These are phyloP conservation scores for Lithobates pipiens DNA, from an alignment of 2,797 vertebrate genomes.

Conservation along the genomic window DNA sequence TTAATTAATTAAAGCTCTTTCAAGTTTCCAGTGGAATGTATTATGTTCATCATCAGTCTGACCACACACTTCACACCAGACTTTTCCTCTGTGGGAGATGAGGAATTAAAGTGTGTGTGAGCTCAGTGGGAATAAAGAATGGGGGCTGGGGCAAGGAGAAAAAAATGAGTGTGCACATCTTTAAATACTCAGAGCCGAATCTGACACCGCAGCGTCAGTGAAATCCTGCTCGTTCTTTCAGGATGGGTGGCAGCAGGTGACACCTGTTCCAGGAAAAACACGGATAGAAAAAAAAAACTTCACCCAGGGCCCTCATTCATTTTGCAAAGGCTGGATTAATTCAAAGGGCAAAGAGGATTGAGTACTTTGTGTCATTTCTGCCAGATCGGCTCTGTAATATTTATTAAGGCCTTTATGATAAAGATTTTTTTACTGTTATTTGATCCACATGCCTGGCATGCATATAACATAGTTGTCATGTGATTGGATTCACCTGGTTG, in stretches of 20 bases:
- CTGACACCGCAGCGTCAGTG: conserved; percentile 73
- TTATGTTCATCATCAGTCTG: background rate
- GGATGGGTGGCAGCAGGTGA: conserved; percentile 69
- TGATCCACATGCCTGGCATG: background rate
- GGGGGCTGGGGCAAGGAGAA: conserved; percentile 16
- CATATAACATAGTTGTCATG: background rate
- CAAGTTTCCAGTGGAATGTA: too few relatives aligned
- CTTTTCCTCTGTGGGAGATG: conserved; percentile 1
- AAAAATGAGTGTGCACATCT: conserved; percentile 59
- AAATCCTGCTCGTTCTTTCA: conserved; percentile 64
- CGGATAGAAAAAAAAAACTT: conserved; percentile 7
- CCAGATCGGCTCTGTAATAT: conserved; percentile 43
- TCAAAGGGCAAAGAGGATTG: conserved; percentile 47
- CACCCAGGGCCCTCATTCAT: background rate
- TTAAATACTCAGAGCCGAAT: conserved; percentile 64
- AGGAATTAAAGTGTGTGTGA: conserved; percentile 12
- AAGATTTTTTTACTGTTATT: background rate
- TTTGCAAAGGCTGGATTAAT: conserved; percentile 44
- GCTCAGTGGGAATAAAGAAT: conserved; percentile 32
- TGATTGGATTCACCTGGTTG: background rate
- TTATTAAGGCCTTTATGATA: background rate
- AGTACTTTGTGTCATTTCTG: conserved; percentile 55
- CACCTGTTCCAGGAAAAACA: conserved; percentile 68
- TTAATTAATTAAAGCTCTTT: too few relatives aligned
- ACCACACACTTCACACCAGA: too few relatives aligned